These are phyloP conservation scores for Percopsis omiscomaycus DNA, from an alignment of 2,797 vertebrate genomes.

Conservation along the genomic window DNA sequence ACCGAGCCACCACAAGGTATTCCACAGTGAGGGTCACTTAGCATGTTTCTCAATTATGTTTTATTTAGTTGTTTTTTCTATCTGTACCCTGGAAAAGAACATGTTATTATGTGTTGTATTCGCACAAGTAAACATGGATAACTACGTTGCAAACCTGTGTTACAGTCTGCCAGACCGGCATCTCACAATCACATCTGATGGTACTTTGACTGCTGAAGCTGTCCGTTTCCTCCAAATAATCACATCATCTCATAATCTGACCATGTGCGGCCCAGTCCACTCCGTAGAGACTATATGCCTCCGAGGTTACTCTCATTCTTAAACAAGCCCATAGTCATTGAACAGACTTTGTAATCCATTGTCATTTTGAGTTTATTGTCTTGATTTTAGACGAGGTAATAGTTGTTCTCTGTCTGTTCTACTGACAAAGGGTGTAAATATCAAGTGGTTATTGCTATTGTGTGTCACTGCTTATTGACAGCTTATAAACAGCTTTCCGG, in stretches of 20 bases:
- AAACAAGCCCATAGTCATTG: slow-evolving; percentile 32
- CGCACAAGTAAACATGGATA: slow-evolving; percentile 2
- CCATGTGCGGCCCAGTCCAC: slow-evolving; percentile 16
- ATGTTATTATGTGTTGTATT: not conserved
- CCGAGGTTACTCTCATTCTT: slow-evolving; percentile 43
- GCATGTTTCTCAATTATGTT: not conserved
- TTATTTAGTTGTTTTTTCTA: not conserved
- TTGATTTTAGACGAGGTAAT: slow-evolving; percentile 28
- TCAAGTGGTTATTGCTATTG: slow-evolving; percentile 16
- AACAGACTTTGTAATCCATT: slow-evolving; percentile 38
- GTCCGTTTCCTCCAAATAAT: slow-evolving; percentile 51
- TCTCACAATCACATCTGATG: slow-evolving; percentile 57
- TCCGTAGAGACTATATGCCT: slow-evolving; percentile 42
- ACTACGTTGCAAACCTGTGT: slow-evolving; percentile 14
- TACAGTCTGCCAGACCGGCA: slow-evolving; percentile 29
- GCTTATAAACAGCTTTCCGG: not conserved
- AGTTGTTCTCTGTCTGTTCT: slow-evolving; percentile 32
- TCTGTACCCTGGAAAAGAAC: not conserved
- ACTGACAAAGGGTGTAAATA: slow-evolving; percentile 29
- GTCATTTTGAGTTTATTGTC: slow-evolving; percentile 38
- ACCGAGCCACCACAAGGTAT: slow-evolving; percentile 20
- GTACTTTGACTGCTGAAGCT: slow-evolving; percentile 47
- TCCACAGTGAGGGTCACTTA: slow-evolving; percentile 11
- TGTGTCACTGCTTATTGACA: slow-evolving; percentile 41
- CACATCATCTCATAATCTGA: slow-evolving; percentile 30